Evolutionary conservation across 2,113 vertebrate genomes (phyloP), one percentile per base, ranked within the genome.

Genomic region (Chelonoidis abingdonii): DNA sequence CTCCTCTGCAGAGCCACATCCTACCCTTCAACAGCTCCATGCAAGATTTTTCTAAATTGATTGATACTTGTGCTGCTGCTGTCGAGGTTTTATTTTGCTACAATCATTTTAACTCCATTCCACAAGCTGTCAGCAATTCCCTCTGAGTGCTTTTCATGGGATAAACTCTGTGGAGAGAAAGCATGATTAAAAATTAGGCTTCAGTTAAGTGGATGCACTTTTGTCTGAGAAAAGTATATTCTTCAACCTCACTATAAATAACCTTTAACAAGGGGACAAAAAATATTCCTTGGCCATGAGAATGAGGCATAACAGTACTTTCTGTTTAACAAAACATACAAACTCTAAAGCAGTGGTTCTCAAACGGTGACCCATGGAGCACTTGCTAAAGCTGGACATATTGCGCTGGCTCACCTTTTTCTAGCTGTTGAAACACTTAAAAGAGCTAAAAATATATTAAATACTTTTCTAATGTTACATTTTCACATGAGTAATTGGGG

Each of bases 1-100:
- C 95, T 57, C 87, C 89, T 96, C 86, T 95, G 93, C 93, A 92
- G 82, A 97, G 91, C 89, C 93, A 95, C 3, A 3, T 91, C 94
- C 95, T 92, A 59, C 50, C 95, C 90, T 89, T 97, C 96, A 83
- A 75, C 86, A 79, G 78, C 11, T 91, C 84, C 53, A 53, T 1
- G 1, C 80, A n/a, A 62, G 54, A 91, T 88, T 83, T 69, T 54
- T 90, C 87, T 38, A 94, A 84, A 87, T 90, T 89, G 87, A 1
- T 38, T 90, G 89, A 81, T 82, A 41, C 35, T 84, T 78, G 25
- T 65, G 87, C 57, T 81, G 87, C 57, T 1, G 54, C 65, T 4
- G 54, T 5, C 25, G 24, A 38, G 19, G 35, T 0, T 54, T 59
- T 92, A 3, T 38, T 91, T 95, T 84, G 75, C 83, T 84, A 47